Percentiles rank a stretch among this genome's conserved stretches.
These are phyloP conservation scores for Chrysolina oricalcia DNA, from an alignment of 2,888 invertebrate species.

Conservation along the genomic window DNA sequence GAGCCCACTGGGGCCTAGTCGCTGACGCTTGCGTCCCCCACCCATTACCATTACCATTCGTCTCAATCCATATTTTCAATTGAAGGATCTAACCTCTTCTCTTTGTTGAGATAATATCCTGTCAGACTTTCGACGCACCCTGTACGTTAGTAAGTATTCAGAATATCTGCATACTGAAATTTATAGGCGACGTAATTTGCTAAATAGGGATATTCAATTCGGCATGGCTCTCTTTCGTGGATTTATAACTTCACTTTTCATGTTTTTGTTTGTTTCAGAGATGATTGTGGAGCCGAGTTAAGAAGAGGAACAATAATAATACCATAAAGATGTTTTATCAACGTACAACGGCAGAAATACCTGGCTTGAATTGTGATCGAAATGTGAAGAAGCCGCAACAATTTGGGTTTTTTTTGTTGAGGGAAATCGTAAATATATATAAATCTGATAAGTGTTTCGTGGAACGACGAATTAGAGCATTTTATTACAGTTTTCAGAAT, in stretches of 20 bases:
- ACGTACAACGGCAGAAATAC: not conserved
- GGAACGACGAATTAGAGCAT: not conserved
- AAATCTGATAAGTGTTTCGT: not conserved
- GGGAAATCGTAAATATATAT: not conserved
- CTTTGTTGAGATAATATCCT: not conserved
- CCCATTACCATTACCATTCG: no score
- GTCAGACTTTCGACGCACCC: not conserved
- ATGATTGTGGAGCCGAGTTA: not conserved
- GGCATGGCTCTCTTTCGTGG: not conserved
- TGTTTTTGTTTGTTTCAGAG: slow-evolving; percentile 19
- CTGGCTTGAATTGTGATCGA: slow-evolving; percentile 11
- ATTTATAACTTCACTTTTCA: slow-evolving; percentile 1
- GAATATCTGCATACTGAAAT: not conserved
- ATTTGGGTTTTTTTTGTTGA: not conserved
- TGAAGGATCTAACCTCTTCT: no score
- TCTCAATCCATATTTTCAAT: no score
- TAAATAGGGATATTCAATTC: not conserved
- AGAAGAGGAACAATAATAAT: slow-evolving; percentile 2
- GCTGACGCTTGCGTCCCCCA: no score
- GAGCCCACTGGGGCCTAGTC: no score
- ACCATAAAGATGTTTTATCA: slow-evolving; percentile 25
- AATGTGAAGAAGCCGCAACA: slow-evolving; percentile 15
- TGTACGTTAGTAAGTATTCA: not conserved
- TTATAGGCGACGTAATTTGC: slow-evolving; percentile 22
- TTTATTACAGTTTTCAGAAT: not conserved